Evolutionary conservation across 2,797 vertebrate species (phyloP), one percentile per base, ranked within the genome.

Genomic region (Babyrousa celebensis): DNA sequence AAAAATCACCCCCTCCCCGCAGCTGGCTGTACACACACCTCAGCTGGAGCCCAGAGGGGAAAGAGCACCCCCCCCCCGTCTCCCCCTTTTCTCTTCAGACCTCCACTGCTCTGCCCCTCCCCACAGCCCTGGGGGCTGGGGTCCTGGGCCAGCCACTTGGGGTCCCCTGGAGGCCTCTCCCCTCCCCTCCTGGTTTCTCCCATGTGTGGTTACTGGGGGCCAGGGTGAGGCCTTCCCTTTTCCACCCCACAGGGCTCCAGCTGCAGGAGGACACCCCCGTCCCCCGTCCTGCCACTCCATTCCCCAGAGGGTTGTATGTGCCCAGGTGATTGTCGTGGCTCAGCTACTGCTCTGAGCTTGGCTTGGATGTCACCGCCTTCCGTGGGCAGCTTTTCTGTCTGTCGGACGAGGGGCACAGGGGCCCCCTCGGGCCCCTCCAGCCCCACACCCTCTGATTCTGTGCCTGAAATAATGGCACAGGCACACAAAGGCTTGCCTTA

Each of bases 401-500:
- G 6, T 0, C 23, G 36, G 1, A 52, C 2, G 1, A 32, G 16
- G 48, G 68, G 1, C 3, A 0, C 17, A 27, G 52, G 40, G 8
- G 5, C 12, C 72, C 68, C 54, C n/a, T 0, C 3, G 9, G 58
- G 2, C 62, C 36, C 65, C 11, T 43, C 25, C 12, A 2, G 0
- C 25, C 21, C 1, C 29, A 1, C 1, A 1, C 17, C 1, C 5
- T 54, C 70, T 15, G 25, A 27, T 12, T 20, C 56, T 43, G 32
- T 8, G 0, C 0, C 11, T 17, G 5, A 84, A 32, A 67, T 3
- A 1, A 23, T 15, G 62, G 36, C 36, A 16, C 27, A 2, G 60
- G 7, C 21, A 3, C 65, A 0, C 0, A 0, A 5, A 36, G 0
- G 17, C 17, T 18, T 25, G 16, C 0, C 85, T 12, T 7, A 83